phyloP scores from a whole-genome alignment of 1,140 invertebrate genomes.

The Archegozetes longisetosus region DNA sequence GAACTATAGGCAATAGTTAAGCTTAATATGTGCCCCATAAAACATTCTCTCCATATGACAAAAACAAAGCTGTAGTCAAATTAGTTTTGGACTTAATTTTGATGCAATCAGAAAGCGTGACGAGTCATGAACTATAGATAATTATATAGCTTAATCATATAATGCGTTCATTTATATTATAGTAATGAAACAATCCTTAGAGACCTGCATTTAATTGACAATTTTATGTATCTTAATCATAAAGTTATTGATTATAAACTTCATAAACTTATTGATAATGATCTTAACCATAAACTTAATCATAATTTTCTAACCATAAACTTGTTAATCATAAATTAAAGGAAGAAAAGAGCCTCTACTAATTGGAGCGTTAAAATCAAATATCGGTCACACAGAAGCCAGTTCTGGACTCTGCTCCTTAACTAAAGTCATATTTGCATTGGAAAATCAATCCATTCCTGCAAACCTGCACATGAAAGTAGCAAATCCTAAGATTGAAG shows the following conservation, averaged over 20 bases:
- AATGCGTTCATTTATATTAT: too few species aligned
- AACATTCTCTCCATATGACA: too few species aligned
- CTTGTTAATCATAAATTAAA: too few species aligned
- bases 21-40: too few species aligned
- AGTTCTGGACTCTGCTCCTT: conserved; percentile 51
- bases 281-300: conserved; percentile 4
- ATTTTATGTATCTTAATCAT: not conserved
- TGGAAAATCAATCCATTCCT: conserved; percentile 34
- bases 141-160: too few species aligned
- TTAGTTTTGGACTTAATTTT: too few species aligned
- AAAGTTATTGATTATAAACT: not conserved
- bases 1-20: not conserved
- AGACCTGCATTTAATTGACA: not conserved
- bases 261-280: too few species aligned
- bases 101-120: too few species aligned
- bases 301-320: too few species aligned
- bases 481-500: conserved; percentile 36
- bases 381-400: conserved; percentile 81
- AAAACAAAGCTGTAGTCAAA: too few species aligned
- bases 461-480: conserved; percentile 37
- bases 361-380: conserved; percentile 82
- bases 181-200: too few species aligned
- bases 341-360: conserved; percentile 41
- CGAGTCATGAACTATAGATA: too few species aligned
- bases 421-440: conserved; percentile 33